Evolutionary conservation across 2,797 vertebrate species (phyloP).

Genomic region (Spea hammondii): DNA sequence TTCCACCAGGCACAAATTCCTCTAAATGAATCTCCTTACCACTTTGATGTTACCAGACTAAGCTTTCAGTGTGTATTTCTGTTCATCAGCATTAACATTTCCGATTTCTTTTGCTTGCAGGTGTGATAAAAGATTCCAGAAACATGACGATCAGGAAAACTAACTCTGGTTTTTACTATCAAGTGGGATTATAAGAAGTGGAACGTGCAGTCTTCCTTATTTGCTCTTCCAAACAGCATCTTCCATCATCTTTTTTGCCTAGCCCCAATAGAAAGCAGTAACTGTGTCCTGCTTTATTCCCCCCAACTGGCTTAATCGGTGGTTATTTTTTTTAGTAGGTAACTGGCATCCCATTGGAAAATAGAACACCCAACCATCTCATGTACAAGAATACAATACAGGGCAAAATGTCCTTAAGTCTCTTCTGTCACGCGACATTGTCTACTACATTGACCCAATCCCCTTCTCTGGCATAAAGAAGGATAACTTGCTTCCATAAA

Average conservation of each 20-base stretch:
- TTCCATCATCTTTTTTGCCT: background rate
- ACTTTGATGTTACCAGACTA: too few relatives aligned
- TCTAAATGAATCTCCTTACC: too few relatives aligned
- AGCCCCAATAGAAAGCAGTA: constrained; percentile 1
- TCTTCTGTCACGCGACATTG: constrained; percentile 17
- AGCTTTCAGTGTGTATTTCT: background rate
- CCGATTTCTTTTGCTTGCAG: constrained; percentile 18
- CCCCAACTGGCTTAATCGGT: background rate
- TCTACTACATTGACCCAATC: constrained; percentile 24
- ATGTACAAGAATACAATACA: constrained; percentile 31
- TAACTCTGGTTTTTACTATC: background rate
- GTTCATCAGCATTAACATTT: constrained; percentile 3
- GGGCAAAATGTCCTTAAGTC: constrained; percentile 15
- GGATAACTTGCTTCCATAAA: constrained; percentile 16
- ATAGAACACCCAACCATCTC: constrained; percentile 23
- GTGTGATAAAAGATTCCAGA: constrained; percentile 10
- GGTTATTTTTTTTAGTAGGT: background rate
- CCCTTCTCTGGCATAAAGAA: constrained; percentile 27
- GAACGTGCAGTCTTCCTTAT: constrained; percentile 33
- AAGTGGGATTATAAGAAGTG: constrained; percentile 29
- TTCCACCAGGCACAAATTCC: too few relatives aligned
- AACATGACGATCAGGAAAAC: background rate
- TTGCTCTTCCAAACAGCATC: constrained; percentile 34
- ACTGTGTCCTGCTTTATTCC: constrained; percentile 9
- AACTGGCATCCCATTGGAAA: background rate